Evolutionary conservation across 2,888 invertebrate genomes (phyloP), one percentile per base, ranked within the genome.

Genomic region (Rhingia campestris): DNA sequence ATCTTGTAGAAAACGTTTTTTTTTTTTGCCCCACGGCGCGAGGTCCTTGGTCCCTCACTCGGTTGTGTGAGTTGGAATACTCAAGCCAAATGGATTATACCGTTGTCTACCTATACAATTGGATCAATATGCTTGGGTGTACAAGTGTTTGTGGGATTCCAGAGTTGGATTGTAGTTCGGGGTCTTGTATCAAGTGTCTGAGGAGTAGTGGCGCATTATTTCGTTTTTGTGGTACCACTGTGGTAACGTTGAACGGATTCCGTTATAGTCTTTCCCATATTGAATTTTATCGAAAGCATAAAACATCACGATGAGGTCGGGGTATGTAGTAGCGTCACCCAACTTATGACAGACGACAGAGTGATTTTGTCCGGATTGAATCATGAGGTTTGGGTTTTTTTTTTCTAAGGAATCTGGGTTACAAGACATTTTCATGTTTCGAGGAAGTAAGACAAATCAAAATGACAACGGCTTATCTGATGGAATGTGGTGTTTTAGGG

Each of bases 361-460:
- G 70, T 77, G 70, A 63, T 63, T 77, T 77, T 70, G 63, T 56
- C 37, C 56, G 43, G 64, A 56, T 77, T 63, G 63, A 70, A 64
- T 77, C 70, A 77, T 63, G 32, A 53, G 69, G 70, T 70, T 49
- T 77, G 45, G 70, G 69, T 53, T 61, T 54, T 22, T 22, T 22
- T 22, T 22, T 2, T 2, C 1, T 22, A 1, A 22, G 22, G 67
- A 45, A 37, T 22, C 35, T 49, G 47, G 37, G 22, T 30, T 41
- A n/a, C 9, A 4, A 53, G 37, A 67, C 53, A 33, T 67, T 53
- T 67, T 58, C 37, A 53, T 59, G 67, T 37, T 53, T 53, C 61
- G n/a, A 7, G 45, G 33, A 39, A 32, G 49, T 58, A 58, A 33
- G 49, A 7, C 47, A 39, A 56, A 56, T 56, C 12, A 22, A 54